These are phyloP conservation scores for Notoglanidium macrostoma DNA, from an alignment of 2,797 vertebrate species.

Conservation along the genomic window DNA sequence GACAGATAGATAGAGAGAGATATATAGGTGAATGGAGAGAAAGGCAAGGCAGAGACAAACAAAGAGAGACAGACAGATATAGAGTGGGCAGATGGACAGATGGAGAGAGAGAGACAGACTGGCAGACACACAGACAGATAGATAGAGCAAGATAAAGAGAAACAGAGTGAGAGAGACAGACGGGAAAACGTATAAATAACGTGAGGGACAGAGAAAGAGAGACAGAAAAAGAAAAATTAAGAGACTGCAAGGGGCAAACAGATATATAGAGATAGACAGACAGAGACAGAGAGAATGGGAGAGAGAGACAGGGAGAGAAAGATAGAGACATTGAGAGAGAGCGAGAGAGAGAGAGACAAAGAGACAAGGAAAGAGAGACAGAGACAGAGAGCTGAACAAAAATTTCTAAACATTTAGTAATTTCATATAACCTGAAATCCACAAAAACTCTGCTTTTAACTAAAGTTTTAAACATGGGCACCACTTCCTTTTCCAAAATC, in stretches of 20 bases:
- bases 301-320: not conserved
- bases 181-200: too few relatives aligned
- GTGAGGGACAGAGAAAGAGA: too few relatives aligned
- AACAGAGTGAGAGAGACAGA: not conserved
- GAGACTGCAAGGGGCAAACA: not conserved
- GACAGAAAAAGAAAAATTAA: not conserved
- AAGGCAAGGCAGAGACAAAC: not conserved
- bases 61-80: not conserved
- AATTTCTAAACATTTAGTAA: too few relatives aligned
- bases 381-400: too few relatives aligned
- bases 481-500: too few relatives aligned
- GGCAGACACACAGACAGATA: not conserved
- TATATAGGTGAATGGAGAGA: not conserved
- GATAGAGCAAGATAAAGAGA: not conserved
- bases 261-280: too few relatives aligned
- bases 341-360: too few relatives aligned
- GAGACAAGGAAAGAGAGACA: too few relatives aligned
- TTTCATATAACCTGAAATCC: too few relatives aligned
- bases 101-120: not conserved
- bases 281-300: not conserved
- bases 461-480: too few relatives aligned
- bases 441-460: too few relatives aligned
- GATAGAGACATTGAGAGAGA: not conserved
- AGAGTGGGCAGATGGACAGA: not conserved
- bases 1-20: not conserved